Conservation (phyloP, 2,888 invertebrate species). For the Plebejus anna region DNA sequence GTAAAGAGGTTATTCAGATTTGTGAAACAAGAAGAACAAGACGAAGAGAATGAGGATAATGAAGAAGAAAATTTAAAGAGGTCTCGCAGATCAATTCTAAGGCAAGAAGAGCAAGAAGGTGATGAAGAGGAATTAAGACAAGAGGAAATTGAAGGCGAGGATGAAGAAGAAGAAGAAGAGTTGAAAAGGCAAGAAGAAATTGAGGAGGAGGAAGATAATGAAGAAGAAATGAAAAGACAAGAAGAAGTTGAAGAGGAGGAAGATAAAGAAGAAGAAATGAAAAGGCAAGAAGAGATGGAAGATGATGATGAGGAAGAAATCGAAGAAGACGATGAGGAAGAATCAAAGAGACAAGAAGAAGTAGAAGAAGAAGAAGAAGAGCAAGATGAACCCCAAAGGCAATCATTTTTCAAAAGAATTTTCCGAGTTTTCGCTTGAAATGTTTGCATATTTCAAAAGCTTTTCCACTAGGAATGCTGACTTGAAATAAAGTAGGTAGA, state of each 20-base stretch:
- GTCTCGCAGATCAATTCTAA: conserved; percentile 7
- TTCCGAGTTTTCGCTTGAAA: conserved; percentile 49
- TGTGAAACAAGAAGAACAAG: conserved; percentile 28
- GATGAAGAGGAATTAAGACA: conserved; percentile 33
- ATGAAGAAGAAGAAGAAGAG: conserved; percentile 42
- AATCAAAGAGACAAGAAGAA: conserved; percentile 35
- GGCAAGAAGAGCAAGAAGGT: conserved; percentile 32
- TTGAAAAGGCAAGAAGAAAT: conserved; percentile 33
- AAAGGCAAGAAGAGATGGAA: conserved; percentile 30
- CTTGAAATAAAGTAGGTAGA: conserved; percentile 47
- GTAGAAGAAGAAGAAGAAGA: conserved; percentile 34
- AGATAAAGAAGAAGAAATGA: conserved; percentile 29
- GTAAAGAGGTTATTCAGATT: background rate
- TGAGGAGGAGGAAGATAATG: conserved; percentile 35
- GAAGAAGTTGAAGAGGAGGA: conserved; percentile 28
- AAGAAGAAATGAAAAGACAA: conserved; percentile 29
- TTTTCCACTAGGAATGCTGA: conserved; percentile 50
- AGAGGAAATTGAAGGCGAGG: conserved; percentile 34
- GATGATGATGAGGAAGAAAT: conserved; percentile 36
- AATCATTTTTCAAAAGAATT: conserved; percentile 49
- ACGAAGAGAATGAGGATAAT: conserved; percentile 31
- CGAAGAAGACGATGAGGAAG: conserved; percentile 35
- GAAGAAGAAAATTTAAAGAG: background rate
- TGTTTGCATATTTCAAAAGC: conserved; percentile 47
- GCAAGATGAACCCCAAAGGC: conserved; percentile 35